A percentile compares a stretch with the other conserved stretches of the same genome.
Evolutionary conservation across 2,797 vertebrate species (phyloP).

Genomic region (Tapera naevia): DNA sequence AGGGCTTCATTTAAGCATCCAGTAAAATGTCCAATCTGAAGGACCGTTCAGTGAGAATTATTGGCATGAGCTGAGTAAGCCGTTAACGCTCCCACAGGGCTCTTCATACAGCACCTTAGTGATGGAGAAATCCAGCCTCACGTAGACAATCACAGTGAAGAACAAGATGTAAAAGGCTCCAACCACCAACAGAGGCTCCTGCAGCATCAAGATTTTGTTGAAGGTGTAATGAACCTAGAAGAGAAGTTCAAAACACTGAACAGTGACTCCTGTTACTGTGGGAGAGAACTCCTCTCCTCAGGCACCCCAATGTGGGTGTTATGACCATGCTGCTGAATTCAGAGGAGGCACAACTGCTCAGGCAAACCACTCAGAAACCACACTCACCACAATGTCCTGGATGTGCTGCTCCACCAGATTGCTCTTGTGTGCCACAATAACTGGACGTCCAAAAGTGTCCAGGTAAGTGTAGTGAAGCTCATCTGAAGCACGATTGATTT

Average conservation of each 20-base stretch:
- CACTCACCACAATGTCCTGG: conserved; percentile 93
- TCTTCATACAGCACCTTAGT: conserved; percentile 85
- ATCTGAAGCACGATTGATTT: conserved; percentile 85
- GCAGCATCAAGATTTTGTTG: conserved; percentile 98
- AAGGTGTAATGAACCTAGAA: conserved; percentile 93
- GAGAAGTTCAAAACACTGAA: neutral
- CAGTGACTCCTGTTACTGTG: neutral
- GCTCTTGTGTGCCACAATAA: conserved; percentile 92
- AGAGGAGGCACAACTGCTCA: neutral
- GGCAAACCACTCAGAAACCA: neutral
- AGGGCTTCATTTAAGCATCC: neutral
- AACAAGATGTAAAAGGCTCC: conserved; percentile 97
- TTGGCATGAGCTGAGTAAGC: neutral
- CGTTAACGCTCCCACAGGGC: neutral
- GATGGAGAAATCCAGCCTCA: conserved; percentile 97
- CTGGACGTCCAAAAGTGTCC: conserved; percentile 95
- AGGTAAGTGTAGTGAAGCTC: conserved; percentile 97
- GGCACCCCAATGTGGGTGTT: neutral
- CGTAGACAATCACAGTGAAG: conserved; percentile 97
- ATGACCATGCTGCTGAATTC: neutral
- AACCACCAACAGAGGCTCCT: conserved; percentile 95
- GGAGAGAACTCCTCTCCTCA: neutral
- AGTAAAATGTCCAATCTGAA: neutral
- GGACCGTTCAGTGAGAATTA: neutral
- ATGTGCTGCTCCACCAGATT: conserved; percentile 98